phyloP scores from a whole-genome alignment of 1,140 invertebrate genomes.

The Agraylea sexmaculata region DNA sequence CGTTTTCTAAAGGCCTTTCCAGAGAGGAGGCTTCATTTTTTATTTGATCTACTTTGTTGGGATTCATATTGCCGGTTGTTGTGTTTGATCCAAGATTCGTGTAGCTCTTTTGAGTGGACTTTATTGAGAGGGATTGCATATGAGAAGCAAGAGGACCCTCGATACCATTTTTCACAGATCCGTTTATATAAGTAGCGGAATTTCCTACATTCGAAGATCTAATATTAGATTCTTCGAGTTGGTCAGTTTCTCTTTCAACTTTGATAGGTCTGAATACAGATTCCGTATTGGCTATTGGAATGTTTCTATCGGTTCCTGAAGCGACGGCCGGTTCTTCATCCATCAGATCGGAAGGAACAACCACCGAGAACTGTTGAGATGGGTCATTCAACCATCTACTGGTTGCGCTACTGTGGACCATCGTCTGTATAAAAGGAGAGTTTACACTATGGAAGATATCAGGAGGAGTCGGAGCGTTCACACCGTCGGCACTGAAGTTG shows the following conservation, averaged over 20 bases:
- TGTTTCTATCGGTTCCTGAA: too few relatives aligned
- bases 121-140: slow-evolving; percentile 9
- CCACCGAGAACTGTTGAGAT: slow-evolving; percentile 28
- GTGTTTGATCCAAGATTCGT: slow-evolving; percentile 13
- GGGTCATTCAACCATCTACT: slow-evolving; percentile 40
- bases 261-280: slow-evolving; percentile 14
- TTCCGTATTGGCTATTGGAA: too few relatives aligned
- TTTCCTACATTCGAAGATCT: slow-evolving; percentile 7
- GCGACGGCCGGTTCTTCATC: slow-evolving; percentile 33
- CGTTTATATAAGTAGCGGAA: slow-evolving; percentile 10
- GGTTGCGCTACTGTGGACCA: slow-evolving; percentile 31
- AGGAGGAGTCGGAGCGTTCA: slow-evolving; percentile 8
- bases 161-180: background rate
- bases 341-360: slow-evolving; percentile 26
- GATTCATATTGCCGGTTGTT: slow-evolving; percentile 5
- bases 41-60: background rate
- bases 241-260: slow-evolving; percentile 5
- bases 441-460: slow-evolving; percentile 14
- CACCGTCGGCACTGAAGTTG: slow-evolving; percentile 7
- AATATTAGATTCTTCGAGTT: slow-evolving; percentile 3
- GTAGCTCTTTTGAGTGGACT: slow-evolving; percentile 9
- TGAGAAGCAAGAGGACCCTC: slow-evolving; percentile 3
- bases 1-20: slow-evolving; percentile 22
- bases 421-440: slow-evolving; percentile 11
- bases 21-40: slow-evolving; percentile 9